Percentiles rank a stretch among this genome's conserved stretches.
Evolutionary conservation across 2,888 invertebrate species (phyloP).

Genomic region (Apeira syringaria): DNA sequence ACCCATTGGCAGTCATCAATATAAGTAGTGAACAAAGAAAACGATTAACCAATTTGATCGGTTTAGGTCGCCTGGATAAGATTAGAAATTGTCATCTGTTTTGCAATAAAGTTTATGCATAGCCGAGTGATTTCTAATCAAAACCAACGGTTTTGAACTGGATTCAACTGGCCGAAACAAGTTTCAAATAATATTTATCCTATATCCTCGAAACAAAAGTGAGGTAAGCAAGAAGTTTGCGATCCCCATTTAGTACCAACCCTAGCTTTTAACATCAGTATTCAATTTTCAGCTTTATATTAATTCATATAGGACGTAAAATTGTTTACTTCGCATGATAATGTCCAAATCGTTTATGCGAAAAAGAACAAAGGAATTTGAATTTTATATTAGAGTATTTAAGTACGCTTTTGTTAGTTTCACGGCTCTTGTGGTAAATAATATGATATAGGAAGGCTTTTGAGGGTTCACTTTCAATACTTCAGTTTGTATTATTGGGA

Average conservation of each 20-base stretch:
- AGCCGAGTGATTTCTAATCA: slow-evolving; percentile 49
- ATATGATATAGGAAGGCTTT: slow-evolving; percentile 24
- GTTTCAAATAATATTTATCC: slow-evolving; percentile 67
- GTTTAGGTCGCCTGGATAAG: no score
- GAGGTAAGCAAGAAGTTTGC: slow-evolving; percentile 55
- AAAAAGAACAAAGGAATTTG: slow-evolving; percentile 32
- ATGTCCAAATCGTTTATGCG: slow-evolving; percentile 34
- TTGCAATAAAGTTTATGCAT: no score
- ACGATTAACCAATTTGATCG: no score
- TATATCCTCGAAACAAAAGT: slow-evolving; percentile 62
- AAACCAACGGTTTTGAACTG: slow-evolving; percentile 54
- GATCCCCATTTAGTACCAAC: slow-evolving; percentile 37
- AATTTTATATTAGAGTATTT: slow-evolving; percentile 27
- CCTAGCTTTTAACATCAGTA: slow-evolving; percentile 18
- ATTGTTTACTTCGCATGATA: neutral
- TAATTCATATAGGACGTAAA: neutral
- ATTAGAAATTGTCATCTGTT: no score
- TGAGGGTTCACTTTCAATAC: slow-evolving; percentile 25
- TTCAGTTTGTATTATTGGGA: slow-evolving; percentile 29
- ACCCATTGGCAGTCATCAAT: no score
- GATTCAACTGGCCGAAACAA: slow-evolving; percentile 58
- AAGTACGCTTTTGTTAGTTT: slow-evolving; percentile 27
- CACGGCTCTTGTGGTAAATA: slow-evolving; percentile 14
- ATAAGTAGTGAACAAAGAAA: no score
- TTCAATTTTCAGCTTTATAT: slow-evolving; percentile 35